Evolutionary conservation across 2,797 vertebrate genomes (phyloP), one percentile per base, ranked within the genome.

Genomic region (Meda fulgida): DNA sequence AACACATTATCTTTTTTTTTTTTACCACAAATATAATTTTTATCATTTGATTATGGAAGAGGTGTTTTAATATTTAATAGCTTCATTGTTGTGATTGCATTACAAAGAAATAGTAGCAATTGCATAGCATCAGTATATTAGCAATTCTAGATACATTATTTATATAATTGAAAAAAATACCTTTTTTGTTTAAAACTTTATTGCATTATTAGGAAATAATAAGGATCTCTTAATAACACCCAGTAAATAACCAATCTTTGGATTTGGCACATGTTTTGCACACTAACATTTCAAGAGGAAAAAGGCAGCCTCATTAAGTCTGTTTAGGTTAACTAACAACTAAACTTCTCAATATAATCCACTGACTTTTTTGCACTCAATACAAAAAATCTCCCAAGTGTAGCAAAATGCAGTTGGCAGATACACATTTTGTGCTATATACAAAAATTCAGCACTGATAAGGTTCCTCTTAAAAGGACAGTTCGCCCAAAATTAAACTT

Each of bases 351-450:
- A 63, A 43, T 63, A 71, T 72, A 43, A 65, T 36, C 26, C 21
- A 83, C 11, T 76, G 16, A 66, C 11, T 21, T 21, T 18, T 82
- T 63, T 48, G 38, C 14, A 31, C 21, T 19, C 43, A n/a, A 65
- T 63, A 63, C 55, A 78, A 58, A 73, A 40, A 66, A 48, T 46
- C 21, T 48, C 65, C 82, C 69, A 26, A 63, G 77, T 9, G 16
- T 76, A 23, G 60, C 19, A 81, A 81, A 29, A 72, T 67, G 29
- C 23, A 19, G 72, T 31, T 85, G 71, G 78, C 46, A 82, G 73
- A 48, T 26, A 78, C 38, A 78, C 29, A 80, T 77, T 77, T 78
- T 88, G 86, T 89, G 82, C 88, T 83, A 82, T 72, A 31, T 60
- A 84, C 73, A 84, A 29, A 83, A 60, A 51, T 19, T 80, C 55